Evolutionary conservation across 2,888 invertebrate genomes (phyloP), one percentile per base, ranked within the genome.

Genomic region (Drosophila histrio): DNA sequence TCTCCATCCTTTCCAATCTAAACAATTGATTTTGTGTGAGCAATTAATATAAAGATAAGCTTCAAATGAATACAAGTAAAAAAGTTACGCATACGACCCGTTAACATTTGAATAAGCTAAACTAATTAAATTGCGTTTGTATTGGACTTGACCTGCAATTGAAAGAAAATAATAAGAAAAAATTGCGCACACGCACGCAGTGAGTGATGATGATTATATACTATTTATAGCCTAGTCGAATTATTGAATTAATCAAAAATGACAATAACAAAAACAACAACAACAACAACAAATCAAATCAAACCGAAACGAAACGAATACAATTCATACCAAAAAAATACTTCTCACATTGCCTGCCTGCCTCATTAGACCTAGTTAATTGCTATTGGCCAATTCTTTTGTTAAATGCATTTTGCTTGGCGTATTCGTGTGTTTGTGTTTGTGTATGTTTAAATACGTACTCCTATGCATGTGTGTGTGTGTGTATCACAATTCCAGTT

Each of bases 151-250:
- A 82, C 89, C 89, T 85, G 89, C 89, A 64, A 88, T 87, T 87
- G 59, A 74, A 49, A 39, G 5, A 38, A 44, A 34, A 63, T 30
- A 38, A 26, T 13, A 52, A 58, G 43, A 41, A 13, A 39, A 49
- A 26, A 63, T n/a, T n/a, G n/a, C 91, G 92, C 92, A 92, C 91
- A 91, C 92, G 92, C 92, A 92, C 92, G 91, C 92, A 92, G 92
- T 92, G 92, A 92, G 92, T 91, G 90, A 53, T 89, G 32, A 72
- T 91, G 90, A 44, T 89, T 13, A 70, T 49, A 44, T 50, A 32
- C 22, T 53, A 53, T 41, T 62, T 61, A 47, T 72, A 72, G 58
- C 59, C 22, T 59, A 62, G 68, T 72, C 52, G 32, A 46, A 56
- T 5, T 19, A 60, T 56, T n/a, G 38, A 50, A 41, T 19, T 32